Evolutionary conservation across 1,140 invertebrate species (phyloP).

Genomic region (Eurosta solidaginis): DNA sequence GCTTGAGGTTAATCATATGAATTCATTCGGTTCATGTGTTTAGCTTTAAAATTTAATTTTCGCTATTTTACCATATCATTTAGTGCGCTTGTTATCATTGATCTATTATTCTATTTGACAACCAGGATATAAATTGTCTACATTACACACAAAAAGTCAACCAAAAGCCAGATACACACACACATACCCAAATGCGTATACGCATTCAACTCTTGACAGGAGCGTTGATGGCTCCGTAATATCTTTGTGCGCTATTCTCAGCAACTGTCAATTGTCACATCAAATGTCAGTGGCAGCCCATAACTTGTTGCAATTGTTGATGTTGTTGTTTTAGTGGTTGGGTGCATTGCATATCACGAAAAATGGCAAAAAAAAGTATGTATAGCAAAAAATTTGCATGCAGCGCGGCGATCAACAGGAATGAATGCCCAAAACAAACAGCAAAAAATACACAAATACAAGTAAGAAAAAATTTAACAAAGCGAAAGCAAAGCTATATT

Average conservation of each 20-base stretch:
- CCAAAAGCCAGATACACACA: background rate
- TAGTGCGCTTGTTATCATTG: constrained; percentile 9
- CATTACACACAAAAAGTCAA: background rate
- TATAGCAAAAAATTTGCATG: background rate
- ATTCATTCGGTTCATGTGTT: too few relatives aligned
- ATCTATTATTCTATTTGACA: constrained; percentile 8
- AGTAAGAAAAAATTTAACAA: background rate
- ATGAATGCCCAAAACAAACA: background rate
- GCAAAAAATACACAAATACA: background rate
- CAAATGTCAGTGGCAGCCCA: constrained; percentile 26
- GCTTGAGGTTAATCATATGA: too few relatives aligned
- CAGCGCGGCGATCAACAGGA: background rate
- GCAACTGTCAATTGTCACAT: constrained; percentile 16
- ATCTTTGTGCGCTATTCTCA: background rate
- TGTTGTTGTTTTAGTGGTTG: background rate
- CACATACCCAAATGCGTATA: background rate
- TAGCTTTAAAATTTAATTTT: too few relatives aligned
- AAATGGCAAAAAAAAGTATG: background rate
- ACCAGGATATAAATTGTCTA: constrained; percentile 19
- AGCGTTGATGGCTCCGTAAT: background rate
- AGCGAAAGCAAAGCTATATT: background rate
- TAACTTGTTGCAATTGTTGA: constrained; percentile 15
- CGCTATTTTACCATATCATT: too few relatives aligned
- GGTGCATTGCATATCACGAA: background rate
- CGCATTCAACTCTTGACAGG: background rate